Evolutionary conservation across 2,797 vertebrate genomes (phyloP), one percentile per base, ranked within the genome.

Genomic region (Sphenopsis melanotis): DNA sequence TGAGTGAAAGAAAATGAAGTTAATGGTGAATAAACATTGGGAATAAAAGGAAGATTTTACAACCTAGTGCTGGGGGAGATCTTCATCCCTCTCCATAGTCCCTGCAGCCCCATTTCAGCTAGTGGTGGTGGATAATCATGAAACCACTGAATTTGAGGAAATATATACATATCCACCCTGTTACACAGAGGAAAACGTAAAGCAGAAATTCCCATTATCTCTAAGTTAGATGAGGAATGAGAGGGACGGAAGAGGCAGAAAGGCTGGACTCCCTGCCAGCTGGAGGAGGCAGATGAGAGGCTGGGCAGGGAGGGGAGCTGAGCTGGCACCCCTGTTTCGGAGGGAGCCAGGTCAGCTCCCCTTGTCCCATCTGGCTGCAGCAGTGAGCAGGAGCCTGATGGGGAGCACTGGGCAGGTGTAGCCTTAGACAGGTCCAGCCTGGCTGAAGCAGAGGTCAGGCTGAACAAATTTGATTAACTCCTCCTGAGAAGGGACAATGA

Each of bases 391-490:
- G 15, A 82, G 24, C 71, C 56, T 0, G 1, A 41, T 1, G 0
- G 83, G 63, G 37, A 95, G 41, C 78, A 74, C 63, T 11, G 0
- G 19, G 81, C 57, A 89, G 64, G 55, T 87, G 71, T 9, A 85
- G 63, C 68, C 59, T 85, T 47, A 57, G 84, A 76, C 32, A 95
- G 72, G 37, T 95, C 74, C 71, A 76, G 80, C 24, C 34, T 92
- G 86, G 61, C 81, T 85, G 82, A 95, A 87, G 42, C 57, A 65
- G 52, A 90, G 87, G 82, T 95, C 89, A 97, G 52, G 63, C 61
- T 93, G 86, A 96, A 91, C 68, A 96, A 95, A 96, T 95, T 37
- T 93, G 44, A 96, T 96, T 91, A 95, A 86, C 71, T 95, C 78
- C 64, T 96, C 86, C 75, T 56, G 80, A 37, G 65, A 96, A 96